Conservation (phyloP, 1,140 invertebrate species). For the Adelges cooleyi region DNA sequence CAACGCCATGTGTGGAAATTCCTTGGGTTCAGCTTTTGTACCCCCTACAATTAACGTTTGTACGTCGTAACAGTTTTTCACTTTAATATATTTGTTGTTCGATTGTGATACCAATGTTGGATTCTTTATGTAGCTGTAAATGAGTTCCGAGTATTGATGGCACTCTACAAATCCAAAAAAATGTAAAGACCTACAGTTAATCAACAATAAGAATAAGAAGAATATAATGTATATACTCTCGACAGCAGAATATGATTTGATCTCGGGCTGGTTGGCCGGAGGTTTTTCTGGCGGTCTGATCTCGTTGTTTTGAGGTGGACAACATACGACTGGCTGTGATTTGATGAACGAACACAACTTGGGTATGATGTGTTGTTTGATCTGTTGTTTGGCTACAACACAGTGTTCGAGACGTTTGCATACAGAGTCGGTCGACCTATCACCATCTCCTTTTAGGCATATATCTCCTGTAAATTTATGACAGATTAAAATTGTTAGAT, state of each 20-base stretch:
- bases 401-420: background rate
- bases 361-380: background rate
- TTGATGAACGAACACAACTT: background rate
- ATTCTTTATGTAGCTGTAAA: background rate
- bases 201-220: background rate
- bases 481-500: no score
- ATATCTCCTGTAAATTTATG: no score
- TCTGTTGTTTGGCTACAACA: background rate
- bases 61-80: background rate
- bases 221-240: background rate
- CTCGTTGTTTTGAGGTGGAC: background rate
- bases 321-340: background rate
- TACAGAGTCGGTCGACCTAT: background rate
- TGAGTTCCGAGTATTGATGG: background rate
- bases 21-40: slow-evolving; percentile 37
- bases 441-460: background rate
- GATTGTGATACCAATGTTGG: background rate
- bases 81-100: background rate
- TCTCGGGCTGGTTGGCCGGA: background rate
- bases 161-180: background rate
- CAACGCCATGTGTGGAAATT: slow-evolving; percentile 47
- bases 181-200: background rate
- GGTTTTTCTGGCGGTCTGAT: background rate
- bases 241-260: background rate
- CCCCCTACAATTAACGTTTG: slow-evolving; percentile 38